Conservation (phyloP, 2,888 invertebrate genomes). For the Cheiracanthium punctorium region DNA sequence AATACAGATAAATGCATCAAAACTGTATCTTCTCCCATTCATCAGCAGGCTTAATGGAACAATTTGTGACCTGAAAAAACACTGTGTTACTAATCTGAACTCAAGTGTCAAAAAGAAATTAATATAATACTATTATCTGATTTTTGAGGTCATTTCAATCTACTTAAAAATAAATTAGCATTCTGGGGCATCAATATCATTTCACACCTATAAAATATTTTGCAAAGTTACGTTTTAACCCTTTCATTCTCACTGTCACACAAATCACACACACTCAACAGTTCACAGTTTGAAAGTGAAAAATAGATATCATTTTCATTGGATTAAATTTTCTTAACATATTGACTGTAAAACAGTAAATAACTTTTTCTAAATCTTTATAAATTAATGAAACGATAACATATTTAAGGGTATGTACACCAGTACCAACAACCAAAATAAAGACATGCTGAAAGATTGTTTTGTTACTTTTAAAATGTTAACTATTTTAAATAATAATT, state of each 20-base stretch:
- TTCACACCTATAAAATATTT: background rate
- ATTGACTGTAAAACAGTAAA: no score
- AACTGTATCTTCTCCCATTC: conserved; percentile 39
- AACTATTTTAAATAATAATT: no score
- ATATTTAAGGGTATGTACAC: no score
- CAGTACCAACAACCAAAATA: no score
- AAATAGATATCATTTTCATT: no score
- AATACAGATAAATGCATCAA: conserved; percentile 14
- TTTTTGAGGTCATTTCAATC: background rate
- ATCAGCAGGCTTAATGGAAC: conserved; percentile 19
- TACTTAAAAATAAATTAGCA: background rate
- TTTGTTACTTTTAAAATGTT: no score
- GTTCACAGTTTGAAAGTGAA: conserved; percentile 22
- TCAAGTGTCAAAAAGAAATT: conserved; percentile 44
- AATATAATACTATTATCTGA: background rate
- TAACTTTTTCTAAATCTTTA: no score
- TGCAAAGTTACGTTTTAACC: background rate
- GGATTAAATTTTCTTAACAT: no score
- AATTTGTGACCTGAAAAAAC: conserved; percentile 64
- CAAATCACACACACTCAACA: conserved; percentile 25
- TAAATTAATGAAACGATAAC: no score
- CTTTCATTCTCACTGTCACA: conserved; percentile 16
- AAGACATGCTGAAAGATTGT: no score
- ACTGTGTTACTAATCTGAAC: conserved; percentile 58
- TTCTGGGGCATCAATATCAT: background rate